Base-by-base conservation (phyloP, 1,140 invertebrate genomes). In the Cecropterus lyciades region DNA sequence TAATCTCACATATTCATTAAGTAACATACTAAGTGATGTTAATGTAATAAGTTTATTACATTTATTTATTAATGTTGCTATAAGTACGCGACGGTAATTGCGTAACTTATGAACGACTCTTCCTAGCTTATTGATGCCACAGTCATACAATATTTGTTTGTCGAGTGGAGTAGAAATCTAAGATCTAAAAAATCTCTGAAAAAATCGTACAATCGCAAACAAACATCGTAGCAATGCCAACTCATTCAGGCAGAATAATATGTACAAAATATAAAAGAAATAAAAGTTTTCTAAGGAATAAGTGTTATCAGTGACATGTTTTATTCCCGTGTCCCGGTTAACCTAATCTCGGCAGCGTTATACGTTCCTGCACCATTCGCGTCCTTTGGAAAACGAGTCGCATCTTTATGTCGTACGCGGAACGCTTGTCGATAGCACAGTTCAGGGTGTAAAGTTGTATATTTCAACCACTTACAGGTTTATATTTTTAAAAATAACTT, bases 271-370 rank as follows among this genome's bases (percentile, higher is more conserved):
- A 43, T 5, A 2, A 14, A 43, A 14, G 5, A 40, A 40, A 37
- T 6, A 37, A 53, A 15, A 5, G n/a, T 24, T 57, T 45, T 10
- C 40, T 37, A 37, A 57, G 40, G 27, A 43, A 57, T 57, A 66
- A 57, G 53, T 49, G 63, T 10, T 59, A 62, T 65, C 46, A 48
- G 24, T 48, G 43, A 65, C 30, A 55, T 65, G 16, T 46, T 57
- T 45, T 57, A 57, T 45, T 46, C 42, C 17, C 20, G 55, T 45
- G 42, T 30, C 42, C 24, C 42, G 42, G 42, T 59, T 46, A 46
- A 45, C 24, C 42, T 59, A 59, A 59, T 59, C 55, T 59, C 20
- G 55, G 55, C 20, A 24, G 33, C 37, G 52, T 43, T 56, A 43
- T 59, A 45, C 55, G 15, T 45, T 57, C 40, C 27, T 30, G 43